These are phyloP conservation scores for Trachymyrmex septentrionalis DNA, from an alignment of 1,140 invertebrate genomes.

Conservation along the genomic window DNA sequence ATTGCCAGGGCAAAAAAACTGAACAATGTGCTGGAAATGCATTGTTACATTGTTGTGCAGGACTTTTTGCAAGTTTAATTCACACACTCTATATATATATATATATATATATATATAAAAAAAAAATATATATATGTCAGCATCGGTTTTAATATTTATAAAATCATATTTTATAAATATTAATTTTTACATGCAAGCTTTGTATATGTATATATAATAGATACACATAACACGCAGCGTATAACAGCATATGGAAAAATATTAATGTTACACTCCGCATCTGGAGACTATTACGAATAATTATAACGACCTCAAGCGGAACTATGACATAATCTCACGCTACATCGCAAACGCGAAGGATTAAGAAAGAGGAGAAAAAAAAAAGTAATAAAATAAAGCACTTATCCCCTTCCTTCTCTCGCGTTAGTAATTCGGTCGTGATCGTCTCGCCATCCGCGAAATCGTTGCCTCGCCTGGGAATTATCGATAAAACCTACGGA, in stretches of 20 bases:
- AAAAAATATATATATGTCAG: too few species aligned
- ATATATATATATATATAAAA: too few species aligned
- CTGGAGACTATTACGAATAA: neutral
- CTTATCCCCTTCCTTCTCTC: neutral
- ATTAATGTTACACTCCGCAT: neutral
- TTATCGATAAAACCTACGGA: constrained; percentile 56
- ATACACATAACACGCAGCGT: too few species aligned
- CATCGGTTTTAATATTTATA: constrained; percentile 24
- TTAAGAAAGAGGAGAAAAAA: neutral
- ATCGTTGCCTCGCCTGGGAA: constrained; percentile 18
- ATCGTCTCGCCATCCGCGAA: constrained; percentile 41
- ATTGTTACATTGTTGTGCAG: neutral
- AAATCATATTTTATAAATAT: constrained; percentile 2
- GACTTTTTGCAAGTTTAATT: constrained; percentile 22
- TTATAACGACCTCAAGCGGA: neutral
- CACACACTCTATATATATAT: too few species aligned
- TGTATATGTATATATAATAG: neutral
- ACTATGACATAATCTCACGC: constrained; percentile 29
- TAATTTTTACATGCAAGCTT: neutral
- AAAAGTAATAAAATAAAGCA: neutral
- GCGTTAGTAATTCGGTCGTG: constrained; percentile 20
- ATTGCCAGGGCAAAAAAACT: constrained; percentile 9
- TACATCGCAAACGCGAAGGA: constrained; percentile 15
- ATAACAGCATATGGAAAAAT: too few species aligned
- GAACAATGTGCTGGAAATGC: constrained; percentile 9